Conservation (phyloP, 1,140 invertebrate species). For the Diabrotica undecimpunctata region DNA sequence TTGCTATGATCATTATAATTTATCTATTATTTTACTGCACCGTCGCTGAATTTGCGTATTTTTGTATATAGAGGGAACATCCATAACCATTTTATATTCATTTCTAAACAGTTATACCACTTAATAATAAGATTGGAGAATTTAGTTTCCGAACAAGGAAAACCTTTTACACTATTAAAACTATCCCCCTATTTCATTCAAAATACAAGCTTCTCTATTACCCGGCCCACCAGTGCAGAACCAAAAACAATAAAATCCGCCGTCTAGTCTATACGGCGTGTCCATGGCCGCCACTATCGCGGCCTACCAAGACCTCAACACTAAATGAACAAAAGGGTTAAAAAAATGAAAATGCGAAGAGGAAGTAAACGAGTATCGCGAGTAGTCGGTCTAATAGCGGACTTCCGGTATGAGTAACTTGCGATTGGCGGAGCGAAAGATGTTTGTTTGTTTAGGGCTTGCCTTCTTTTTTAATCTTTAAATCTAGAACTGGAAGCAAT, state of each 20-base stretch:
- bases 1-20: no score
- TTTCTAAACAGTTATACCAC: no score
- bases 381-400: not conserved
- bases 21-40: no score
- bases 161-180: conserved; percentile 3
- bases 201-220: not conserved
- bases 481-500: conserved; percentile 2
- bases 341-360: conserved; percentile 3
- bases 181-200: not conserved
- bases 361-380: not conserved
- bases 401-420: not conserved
- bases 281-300: not conserved
- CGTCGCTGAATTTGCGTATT: no score
- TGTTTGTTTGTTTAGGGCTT: not conserved
- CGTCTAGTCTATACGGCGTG: not conserved
- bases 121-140: no score
- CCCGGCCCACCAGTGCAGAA: not conserved
- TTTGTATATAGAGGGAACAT: no score
- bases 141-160: not conserved
- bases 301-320: not conserved
- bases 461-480: not conserved
- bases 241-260: conserved; percentile 1
- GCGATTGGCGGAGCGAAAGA: not conserved
- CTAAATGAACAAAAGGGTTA: conserved; percentile 1
- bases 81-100: no score